Percentiles rank a stretch among this genome's conserved stretches.
Evolutionary conservation across 2,888 invertebrate species (phyloP).

Genomic region (Netelia fuscicornis): DNA sequence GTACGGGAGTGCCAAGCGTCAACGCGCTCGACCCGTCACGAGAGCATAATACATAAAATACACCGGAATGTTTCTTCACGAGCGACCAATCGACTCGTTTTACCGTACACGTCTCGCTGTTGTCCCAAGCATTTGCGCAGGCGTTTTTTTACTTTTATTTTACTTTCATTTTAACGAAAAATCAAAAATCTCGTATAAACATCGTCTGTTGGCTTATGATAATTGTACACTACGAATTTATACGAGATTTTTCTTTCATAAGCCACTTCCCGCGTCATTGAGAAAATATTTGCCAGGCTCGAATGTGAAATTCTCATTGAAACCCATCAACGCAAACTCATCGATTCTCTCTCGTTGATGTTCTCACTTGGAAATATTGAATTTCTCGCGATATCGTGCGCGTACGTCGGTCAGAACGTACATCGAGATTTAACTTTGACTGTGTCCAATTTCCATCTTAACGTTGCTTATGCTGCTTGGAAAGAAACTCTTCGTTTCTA

Average conservation of each 20-base stretch:
- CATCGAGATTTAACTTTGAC: slow-evolving; percentile 34
- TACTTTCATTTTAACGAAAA: slow-evolving; percentile 2
- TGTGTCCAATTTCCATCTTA: slow-evolving; percentile 35
- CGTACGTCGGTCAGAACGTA: background rate
- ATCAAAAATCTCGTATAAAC: slow-evolving; percentile 43
- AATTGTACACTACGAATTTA: slow-evolving; percentile 30
- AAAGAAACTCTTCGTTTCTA: slow-evolving; percentile 53
- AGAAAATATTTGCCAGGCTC: slow-evolving; percentile 51
- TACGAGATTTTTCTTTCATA: slow-evolving; percentile 7
- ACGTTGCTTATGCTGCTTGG: slow-evolving; percentile 49
- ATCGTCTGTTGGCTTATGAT: slow-evolving; percentile 49
- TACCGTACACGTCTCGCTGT: background rate
- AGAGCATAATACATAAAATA: slow-evolving; percentile 35
- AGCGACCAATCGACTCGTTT: slow-evolving; percentile 38
- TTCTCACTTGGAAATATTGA: slow-evolving; percentile 31
- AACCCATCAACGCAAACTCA: slow-evolving; percentile 18
- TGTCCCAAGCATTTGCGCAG: background rate
- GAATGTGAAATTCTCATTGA: slow-evolving; percentile 4
- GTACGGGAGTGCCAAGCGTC: slow-evolving; percentile 72
- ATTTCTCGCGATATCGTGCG: slow-evolving; percentile 20
- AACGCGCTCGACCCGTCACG: slow-evolving; percentile 53
- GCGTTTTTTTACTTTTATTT: slow-evolving; percentile 6
- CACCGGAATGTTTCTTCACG: slow-evolving; percentile 55
- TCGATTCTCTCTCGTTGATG: slow-evolving; percentile 2
- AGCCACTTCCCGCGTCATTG: background rate